phyloP scores from a whole-genome alignment of 1,140 invertebrate species.

The Euglossa dilemma region DNA sequence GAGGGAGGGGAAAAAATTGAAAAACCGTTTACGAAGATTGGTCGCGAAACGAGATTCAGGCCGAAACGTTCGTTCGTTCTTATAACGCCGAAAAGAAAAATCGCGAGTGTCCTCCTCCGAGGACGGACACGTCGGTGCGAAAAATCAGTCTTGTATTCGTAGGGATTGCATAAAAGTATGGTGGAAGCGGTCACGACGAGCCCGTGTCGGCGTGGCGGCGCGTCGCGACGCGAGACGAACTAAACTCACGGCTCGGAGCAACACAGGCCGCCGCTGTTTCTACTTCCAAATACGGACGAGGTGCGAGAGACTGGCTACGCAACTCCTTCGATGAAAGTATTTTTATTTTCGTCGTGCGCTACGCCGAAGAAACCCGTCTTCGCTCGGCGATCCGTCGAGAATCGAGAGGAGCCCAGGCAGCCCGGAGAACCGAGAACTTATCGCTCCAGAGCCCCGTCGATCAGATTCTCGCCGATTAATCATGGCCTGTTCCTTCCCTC shows the following conservation, averaged over 20 bases:
- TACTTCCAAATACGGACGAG: constrained; percentile 71
- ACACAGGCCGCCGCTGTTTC: constrained; percentile 44
- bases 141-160: neutral
- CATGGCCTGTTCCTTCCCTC: neutral
- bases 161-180: constrained; percentile 35
- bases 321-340: constrained; percentile 70
- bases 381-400: neutral
- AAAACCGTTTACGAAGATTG: neutral
- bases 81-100: no score
- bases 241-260: constrained; percentile 40
- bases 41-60: neutral
- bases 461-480: constrained; percentile 11
- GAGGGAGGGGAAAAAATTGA: no score
- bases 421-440: neutral
- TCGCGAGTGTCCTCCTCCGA: neutral
- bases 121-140: no score
- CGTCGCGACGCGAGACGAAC: constrained; percentile 34
- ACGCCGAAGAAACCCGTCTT: constrained; percentile 43
- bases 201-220: neutral
- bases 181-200: neutral
- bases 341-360: constrained; percentile 61
- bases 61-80: neutral
- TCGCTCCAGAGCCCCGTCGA: constrained; percentile 8
- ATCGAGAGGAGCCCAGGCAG: neutral
- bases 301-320: constrained; percentile 62